Percentiles rank a stretch among this genome's conserved stretches.
These are phyloP conservation scores for Selene dorsalis DNA, from an alignment of 2,797 vertebrate genomes.

Conservation along the genomic window DNA sequence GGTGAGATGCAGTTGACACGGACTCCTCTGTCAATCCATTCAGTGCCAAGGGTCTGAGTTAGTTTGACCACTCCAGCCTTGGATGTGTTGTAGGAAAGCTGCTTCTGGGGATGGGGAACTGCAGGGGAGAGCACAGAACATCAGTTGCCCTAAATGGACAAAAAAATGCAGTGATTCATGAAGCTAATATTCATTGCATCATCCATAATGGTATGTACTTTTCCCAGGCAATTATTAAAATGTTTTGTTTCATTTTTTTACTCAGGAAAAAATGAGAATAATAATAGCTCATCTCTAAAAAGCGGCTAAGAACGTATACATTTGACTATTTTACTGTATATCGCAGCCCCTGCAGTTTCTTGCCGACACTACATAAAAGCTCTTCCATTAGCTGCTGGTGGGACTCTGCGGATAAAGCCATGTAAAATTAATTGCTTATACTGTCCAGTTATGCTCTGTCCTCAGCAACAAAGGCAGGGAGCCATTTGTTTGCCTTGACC, in stretches of 20 bases:
- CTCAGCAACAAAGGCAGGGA: conserved; percentile 84
- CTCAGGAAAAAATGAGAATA: neutral
- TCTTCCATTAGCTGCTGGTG: conserved; percentile 76
- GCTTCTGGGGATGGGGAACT: conserved; percentile 89
- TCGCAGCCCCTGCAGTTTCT: conserved; percentile 46
- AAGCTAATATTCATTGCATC: conserved; percentile 17
- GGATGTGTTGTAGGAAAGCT: conserved; percentile 86
- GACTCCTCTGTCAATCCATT: conserved; percentile 88
- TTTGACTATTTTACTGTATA: conserved; percentile 30
- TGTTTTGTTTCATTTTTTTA: conserved; percentile 10
- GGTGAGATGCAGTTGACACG: conserved; percentile 88
- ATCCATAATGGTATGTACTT: neutral
- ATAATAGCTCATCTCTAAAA: conserved; percentile 2
- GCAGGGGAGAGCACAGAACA: conserved; percentile 10
- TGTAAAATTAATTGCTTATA: conserved; percentile 86
- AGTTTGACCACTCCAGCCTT: conserved; percentile 89
- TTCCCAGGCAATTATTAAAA: conserved; percentile 4
- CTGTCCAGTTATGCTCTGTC: conserved; percentile 82
- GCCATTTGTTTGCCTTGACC: conserved; percentile 87
- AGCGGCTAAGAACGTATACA: conserved; percentile 22
- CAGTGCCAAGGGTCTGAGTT: conserved; percentile 86
- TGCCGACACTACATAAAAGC: conserved; percentile 62
- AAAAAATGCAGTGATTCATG: conserved; percentile 9
- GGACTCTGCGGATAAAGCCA: conserved; percentile 78
- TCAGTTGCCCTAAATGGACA: conserved; percentile 11